Evolutionary conservation across 2,797 vertebrate genomes (phyloP).

Genomic region (Macroramphosus scolopax): DNA sequence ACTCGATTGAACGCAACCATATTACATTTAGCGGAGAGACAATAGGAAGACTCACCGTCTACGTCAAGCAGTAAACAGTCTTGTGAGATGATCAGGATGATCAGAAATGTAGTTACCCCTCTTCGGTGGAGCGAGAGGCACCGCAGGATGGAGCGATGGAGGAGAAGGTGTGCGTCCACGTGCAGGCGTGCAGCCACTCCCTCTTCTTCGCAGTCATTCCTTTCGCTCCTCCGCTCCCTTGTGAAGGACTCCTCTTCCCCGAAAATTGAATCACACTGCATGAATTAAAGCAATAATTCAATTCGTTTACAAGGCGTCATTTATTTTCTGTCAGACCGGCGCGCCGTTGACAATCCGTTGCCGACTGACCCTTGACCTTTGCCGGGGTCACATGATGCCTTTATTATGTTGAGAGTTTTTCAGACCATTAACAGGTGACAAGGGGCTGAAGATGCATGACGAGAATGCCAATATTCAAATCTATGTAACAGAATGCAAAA

Average conservation of each 20-base stretch:
- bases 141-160: conserved; percentile 36
- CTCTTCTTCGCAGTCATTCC: too few relatives aligned
- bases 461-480: conserved; percentile 73
- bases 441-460: conserved; percentile 68
- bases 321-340: conserved; percentile 77
- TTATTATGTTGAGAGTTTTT: conserved; percentile 67
- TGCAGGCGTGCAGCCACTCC: conserved; percentile 10
- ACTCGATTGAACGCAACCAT: conserved; percentile 61
- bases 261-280: conserved; percentile 80
- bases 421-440: conserved; percentile 61
- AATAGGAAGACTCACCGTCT: conserved; percentile 56
- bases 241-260: conserved; percentile 66
- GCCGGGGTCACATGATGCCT: conserved; percentile 69
- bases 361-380: conserved; percentile 70
- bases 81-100: conserved; percentile 55
- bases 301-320: conserved; percentile 82
- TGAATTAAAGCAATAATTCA: conserved; percentile 82
- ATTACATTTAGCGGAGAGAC: conserved; percentile 66
- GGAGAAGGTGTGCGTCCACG: conserved; percentile 37
- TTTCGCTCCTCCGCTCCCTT: conserved; percentile 47
- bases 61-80: conserved; percentile 46
- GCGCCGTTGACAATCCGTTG: conserved; percentile 65
- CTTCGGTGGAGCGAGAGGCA: conserved; percentile 53
- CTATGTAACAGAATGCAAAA: conserved; percentile 33
- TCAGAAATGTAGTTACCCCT: conserved; percentile 73